Base-by-base conservation (phyloP, 2,797 vertebrate species). In the Tragelaphus oryx region DNA sequence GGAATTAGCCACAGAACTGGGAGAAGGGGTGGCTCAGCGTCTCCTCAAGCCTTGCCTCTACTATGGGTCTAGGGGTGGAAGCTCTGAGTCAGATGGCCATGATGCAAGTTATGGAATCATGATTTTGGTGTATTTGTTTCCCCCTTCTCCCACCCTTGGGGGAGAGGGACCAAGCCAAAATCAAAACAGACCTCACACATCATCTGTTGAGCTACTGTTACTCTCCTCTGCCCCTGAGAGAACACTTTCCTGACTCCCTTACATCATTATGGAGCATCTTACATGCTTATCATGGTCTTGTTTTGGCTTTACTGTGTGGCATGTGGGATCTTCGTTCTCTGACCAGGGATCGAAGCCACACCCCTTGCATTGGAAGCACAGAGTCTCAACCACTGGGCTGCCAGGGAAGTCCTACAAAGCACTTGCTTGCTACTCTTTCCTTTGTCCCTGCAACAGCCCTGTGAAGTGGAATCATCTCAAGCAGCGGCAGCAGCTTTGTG, bases 401-500 rank as follows among this genome's bases (percentile, higher is more conserved):
- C 65, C 65, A 41, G 20, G 65, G 68, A 71, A 13, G 68, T 13
- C 68, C 68, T 54, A 4, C 28, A 55, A 50, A 92, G 41, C 12
- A 2, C n/a, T 30, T 86, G 26, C 75, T 86, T 8, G 8, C 28
- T 10, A 8, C 33, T 55, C 22, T 62, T 57, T 24, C 12, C 14
- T 80, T 54, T 65, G 41, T 50, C 33, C 16, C 54, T 26, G 2
- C 7, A 20, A 26, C n/a, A 86, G 41, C n/a, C 7, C 52, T 30
- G 37, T 17, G 14, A 75, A 33, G 8, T 74, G 11, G 24, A 1
- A 1, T 50, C 26, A 11, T 33, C n/a, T 44, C 30, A 96, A 94
- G 26, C 92, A 97, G 97, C 80, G 82, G 57, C 75, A 4, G 30
- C 75, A 48, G 96, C 96, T 95, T 81, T 87, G n/a, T 76, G 94